Evolutionary conservation across 2,113 vertebrate genomes (phyloP).

Genomic region (Edolisoma coerulescens): DNA sequence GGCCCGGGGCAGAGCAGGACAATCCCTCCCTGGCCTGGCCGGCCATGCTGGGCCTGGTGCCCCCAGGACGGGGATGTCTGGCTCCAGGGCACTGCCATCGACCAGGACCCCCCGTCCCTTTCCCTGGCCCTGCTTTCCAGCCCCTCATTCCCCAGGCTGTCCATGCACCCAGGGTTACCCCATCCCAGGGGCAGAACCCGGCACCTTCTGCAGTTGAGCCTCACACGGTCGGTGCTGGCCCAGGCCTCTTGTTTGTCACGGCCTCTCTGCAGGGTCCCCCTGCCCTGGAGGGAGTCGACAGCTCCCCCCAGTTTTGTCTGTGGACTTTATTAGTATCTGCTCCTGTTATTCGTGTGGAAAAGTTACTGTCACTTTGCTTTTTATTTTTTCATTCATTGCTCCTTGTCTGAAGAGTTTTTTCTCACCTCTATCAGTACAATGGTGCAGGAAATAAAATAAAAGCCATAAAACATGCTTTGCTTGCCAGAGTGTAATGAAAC

Average conservation of each 20-base stretch:
- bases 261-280: not conserved
- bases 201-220: accelerated
- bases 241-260: not conserved
- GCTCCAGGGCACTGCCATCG: not conserved
- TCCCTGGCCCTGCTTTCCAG: not conserved
- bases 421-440: not conserved
- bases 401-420: not conserved
- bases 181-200: accelerated
- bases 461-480: not conserved
- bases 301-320: not conserved
- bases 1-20: not conserved
- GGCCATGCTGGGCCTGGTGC: not conserved
- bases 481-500: conserved; percentile 12
- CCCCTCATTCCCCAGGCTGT: not conserved
- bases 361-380: not conserved
- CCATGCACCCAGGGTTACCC: accelerated
- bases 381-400: not conserved
- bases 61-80: not conserved
- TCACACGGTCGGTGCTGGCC: accelerated
- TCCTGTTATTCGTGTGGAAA: not conserved
- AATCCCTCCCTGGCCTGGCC: not conserved
- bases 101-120: not conserved
- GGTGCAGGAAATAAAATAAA: not conserved
- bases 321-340: not conserved
- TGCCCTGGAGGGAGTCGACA: accelerated